Conservation (phyloP, 2,888 invertebrate genomes). For the Dryadula phaetusa region DNA sequence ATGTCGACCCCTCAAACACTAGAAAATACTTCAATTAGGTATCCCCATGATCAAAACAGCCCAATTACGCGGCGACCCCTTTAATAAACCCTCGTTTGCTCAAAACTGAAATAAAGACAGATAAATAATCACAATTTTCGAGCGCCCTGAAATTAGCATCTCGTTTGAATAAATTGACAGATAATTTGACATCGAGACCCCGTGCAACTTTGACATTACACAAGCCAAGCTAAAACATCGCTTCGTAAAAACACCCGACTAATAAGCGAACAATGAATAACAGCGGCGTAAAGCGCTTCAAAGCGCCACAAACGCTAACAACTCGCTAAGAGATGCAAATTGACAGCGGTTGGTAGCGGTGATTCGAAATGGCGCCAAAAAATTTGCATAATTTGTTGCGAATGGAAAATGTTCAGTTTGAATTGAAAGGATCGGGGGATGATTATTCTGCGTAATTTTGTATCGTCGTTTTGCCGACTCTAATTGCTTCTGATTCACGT, state of each 20-base stretch:
- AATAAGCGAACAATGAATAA: slow-evolving; percentile 31
- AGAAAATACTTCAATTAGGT: slow-evolving; percentile 78
- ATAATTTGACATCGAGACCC: slow-evolving; percentile 67
- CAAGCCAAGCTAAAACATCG: slow-evolving; percentile 37
- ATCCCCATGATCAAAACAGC: slow-evolving; percentile 72
- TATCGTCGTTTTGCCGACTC: slow-evolving; percentile 51
- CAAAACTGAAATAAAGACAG: slow-evolving; percentile 71
- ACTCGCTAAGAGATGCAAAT: slow-evolving; percentile 79
- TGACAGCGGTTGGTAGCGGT: slow-evolving; percentile 75
- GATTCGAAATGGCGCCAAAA: slow-evolving; percentile 77
- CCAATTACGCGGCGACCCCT: slow-evolving; percentile 77
- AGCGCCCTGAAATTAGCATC: slow-evolving; percentile 77
- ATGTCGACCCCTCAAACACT: slow-evolving; percentile 69
- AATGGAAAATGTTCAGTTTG: slow-evolving; percentile 64
- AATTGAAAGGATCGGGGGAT: slow-evolving; percentile 60
- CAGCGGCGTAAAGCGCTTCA: slow-evolving; percentile 53
- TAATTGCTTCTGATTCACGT: slow-evolving; percentile 37
- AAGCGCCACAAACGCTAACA: slow-evolving; percentile 60
- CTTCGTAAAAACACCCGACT: slow-evolving; percentile 35
- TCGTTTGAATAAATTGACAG: slow-evolving; percentile 79
- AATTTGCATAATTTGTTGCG: slow-evolving; percentile 75
- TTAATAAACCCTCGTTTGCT: slow-evolving; percentile 75
- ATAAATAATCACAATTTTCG: slow-evolving; percentile 78
- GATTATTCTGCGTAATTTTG: slow-evolving; percentile 59
- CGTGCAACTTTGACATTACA: slow-evolving; percentile 55